These are phyloP conservation scores for Amphipyra tragopoginis DNA, from an alignment of 2,888 invertebrate species.

Conservation along the genomic window DNA sequence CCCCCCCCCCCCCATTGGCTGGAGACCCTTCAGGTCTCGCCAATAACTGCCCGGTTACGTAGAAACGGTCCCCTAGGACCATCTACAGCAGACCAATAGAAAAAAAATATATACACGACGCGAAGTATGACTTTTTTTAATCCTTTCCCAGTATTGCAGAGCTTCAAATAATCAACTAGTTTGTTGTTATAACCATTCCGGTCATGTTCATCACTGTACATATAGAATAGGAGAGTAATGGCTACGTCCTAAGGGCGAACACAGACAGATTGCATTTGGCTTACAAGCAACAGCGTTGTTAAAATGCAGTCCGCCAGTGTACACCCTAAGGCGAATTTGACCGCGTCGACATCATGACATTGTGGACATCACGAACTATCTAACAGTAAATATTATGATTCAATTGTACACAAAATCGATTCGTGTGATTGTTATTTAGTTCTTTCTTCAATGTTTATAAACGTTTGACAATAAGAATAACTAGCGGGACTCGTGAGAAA, in stretches of 20 bases:
- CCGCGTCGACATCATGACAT: neutral
- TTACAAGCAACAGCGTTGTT: neutral
- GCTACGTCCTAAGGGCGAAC: constrained; percentile 6
- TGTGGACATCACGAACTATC: neutral
- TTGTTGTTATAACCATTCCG: too few relatives aligned
- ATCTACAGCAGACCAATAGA: too few relatives aligned
- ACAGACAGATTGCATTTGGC: too few relatives aligned
- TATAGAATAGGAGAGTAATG: neutral
- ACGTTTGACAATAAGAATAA: neutral
- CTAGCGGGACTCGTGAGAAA: neutral
- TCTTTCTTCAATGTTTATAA: neutral
- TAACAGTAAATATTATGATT: constrained; percentile 14
- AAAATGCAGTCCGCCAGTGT: constrained; percentile 8
- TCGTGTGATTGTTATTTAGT: neutral
- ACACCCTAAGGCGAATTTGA: constrained; percentile 17
- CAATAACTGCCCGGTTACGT: too few relatives aligned
- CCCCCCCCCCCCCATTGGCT: too few relatives aligned
- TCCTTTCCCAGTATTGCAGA: too few relatives aligned
- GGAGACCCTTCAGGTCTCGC: too few relatives aligned
- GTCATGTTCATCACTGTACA: too few relatives aligned
- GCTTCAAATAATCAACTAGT: too few relatives aligned
- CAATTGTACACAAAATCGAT: neutral
- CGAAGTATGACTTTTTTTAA: too few relatives aligned
- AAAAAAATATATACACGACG: too few relatives aligned
- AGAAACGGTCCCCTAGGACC: too few relatives aligned